Evolutionary conservation across 2,888 invertebrate genomes (phyloP).

Genomic region (Linnaemya tessellans): DNA sequence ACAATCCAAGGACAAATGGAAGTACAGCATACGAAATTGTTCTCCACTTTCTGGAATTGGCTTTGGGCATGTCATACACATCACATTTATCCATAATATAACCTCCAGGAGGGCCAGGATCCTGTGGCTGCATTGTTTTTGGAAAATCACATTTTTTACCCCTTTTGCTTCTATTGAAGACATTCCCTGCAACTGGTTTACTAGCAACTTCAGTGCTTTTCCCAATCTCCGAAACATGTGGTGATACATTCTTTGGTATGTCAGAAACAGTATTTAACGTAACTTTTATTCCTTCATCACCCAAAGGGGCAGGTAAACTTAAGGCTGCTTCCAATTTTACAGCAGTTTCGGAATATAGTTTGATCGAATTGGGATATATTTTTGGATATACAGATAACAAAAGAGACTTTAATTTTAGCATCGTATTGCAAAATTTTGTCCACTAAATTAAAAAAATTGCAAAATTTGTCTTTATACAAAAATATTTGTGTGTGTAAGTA

Average conservation of each 20-base stretch:
- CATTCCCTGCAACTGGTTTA: not conserved
- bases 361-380: not conserved
- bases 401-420: constrained; percentile 26
- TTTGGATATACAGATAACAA: not conserved
- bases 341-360: constrained; percentile 36
- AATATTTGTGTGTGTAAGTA: not conserved
- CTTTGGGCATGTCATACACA: constrained; percentile 14
- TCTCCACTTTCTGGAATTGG: constrained; percentile 46
- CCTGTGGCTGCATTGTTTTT: not conserved
- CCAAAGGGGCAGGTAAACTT: constrained; percentile 2
- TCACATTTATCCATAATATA: constrained; percentile 47
- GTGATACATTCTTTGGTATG: not conserved
- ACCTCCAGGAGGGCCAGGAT: constrained; percentile 23
- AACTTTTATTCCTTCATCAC: not conserved
- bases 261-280: not conserved
- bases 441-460: constrained; percentile 2
- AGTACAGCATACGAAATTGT: constrained; percentile 41
- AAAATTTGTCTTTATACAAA: not conserved
- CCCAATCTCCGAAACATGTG: not conserved
- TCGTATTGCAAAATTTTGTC: constrained; percentile 22
- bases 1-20: constrained; percentile 55
- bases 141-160: constrained; percentile 38
- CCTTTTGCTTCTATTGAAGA: constrained; percentile 2
- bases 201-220: not conserved
- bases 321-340: not conserved